A percentile compares a stretch with the other conserved stretches of the same genome.
phyloP scores from a whole-genome alignment of 53 echinoderm and acorn worm genomes.

The Antedon mediterranea region DNA sequence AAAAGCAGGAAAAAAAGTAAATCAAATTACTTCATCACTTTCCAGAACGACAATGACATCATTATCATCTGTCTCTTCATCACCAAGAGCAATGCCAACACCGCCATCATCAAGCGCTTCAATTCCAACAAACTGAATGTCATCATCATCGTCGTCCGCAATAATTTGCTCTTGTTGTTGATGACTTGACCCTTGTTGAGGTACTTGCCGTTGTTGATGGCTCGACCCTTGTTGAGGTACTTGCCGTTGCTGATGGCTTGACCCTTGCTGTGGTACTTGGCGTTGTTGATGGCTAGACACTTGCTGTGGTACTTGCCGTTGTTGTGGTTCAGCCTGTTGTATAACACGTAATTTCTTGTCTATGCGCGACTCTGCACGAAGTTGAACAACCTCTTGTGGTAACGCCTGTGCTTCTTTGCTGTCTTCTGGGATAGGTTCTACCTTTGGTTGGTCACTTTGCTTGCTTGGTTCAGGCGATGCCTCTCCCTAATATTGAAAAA shows the following conservation, averaged over 20 bases:
- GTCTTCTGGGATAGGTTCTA: background rate
- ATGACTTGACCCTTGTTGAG: background rate
- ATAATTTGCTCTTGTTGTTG: constrained; percentile 10
- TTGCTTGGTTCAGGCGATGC: background rate
- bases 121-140: background rate
- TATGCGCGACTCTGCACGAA: background rate
- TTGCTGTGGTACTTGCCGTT: background rate
- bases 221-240: too few species aligned
- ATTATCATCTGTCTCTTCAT: constrained; percentile 42
- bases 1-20: background rate
- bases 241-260: background rate
- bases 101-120: background rate
- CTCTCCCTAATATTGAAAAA: background rate
- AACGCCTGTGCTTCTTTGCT: background rate
- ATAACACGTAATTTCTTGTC: background rate
- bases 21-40: constrained; percentile 36
- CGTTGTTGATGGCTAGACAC: background rate
- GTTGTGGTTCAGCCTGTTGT: background rate
- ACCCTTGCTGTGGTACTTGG: background rate
- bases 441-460: background rate
- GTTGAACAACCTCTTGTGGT: background rate
- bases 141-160: constrained; percentile 10
- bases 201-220: background rate
- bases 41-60: constrained; percentile 79
- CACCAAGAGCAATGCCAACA: background rate